Evolutionary conservation across 2,888 invertebrate species (phyloP), one percentile per base, ranked within the genome.

Genomic region (Drosophila koepferae): DNA sequence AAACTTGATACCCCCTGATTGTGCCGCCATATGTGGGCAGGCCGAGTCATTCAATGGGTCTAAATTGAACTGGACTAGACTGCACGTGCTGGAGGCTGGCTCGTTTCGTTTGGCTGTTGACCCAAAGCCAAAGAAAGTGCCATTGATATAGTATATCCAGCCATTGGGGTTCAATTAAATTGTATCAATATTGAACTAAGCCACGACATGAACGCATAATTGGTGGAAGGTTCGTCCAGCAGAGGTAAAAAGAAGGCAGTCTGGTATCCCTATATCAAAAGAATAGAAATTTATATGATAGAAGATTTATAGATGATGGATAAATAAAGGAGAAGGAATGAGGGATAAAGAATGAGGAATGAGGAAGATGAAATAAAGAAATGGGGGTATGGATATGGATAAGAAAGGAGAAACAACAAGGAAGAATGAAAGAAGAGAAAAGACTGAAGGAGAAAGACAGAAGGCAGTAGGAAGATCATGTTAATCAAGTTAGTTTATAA

Each of bases 171-270:
- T 88, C 85, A 90, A 90, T 90, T 90, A 90, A 90, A 81, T 80
- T 83, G 80, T 77, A 79, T 90, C 91, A 90, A 90, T 91, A 90
- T 91, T 90, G 81, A 81, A 66, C 72, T 70, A 80, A 79, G 54
- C 40, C 23, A 40, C 34, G 18, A 23, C 23, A 9, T 16, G 38
- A 8, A 14, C 34, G 18, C 12, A 23, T 14, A 18, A 31, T 34
- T 51, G 34, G 51, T 34, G 36, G 34, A 14, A 12, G 51, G 18
- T 34, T 34, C 18, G 9, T n/a, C n/a, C n/a, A 10, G 2, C 31
- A 10, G 6, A n/a, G 31, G 2, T 31, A 34, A 3, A 31, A 12
- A 18, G 34, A 18, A 1, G 49, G 12, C 18, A 18, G 14, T 34
- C 28, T 28, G 28, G 28, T 28, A 28, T 28, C 0, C 28, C 1